phyloP scores from a whole-genome alignment of 1,140 invertebrate species.

The Meloidogyne exigua region DNA sequence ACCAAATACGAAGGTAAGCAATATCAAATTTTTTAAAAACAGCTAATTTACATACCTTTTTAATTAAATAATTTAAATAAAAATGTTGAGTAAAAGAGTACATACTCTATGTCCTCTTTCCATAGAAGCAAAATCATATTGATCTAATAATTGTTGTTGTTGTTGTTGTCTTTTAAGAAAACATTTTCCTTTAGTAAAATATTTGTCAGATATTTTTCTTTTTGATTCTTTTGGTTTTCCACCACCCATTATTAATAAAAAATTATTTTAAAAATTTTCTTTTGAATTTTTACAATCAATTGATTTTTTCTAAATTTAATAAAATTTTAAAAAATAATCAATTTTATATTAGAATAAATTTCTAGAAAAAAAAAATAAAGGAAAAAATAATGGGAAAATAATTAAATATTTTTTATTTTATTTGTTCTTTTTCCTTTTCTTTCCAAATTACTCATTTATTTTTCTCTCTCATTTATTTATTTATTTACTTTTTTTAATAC shows the following conservation, averaged over 20 bases:
- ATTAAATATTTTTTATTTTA: neutral
- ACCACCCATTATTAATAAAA: no score
- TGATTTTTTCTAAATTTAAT: neutral
- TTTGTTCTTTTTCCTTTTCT: neutral
- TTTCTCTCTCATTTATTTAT: neutral
- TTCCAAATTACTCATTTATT: conserved; percentile 4
- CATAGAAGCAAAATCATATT: conserved; percentile 14
- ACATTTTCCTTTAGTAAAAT: neutral
- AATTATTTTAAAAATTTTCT: neutral
- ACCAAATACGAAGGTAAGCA: conserved; percentile 48
- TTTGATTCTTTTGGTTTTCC: neutral
- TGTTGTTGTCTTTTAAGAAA: neutral
- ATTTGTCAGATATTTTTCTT: neutral
- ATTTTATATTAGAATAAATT: neutral
- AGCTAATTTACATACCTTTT: conserved; percentile 52
- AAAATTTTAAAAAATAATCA: neutral
- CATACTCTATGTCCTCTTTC: conserved; percentile 20
- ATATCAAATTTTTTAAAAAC: conserved; percentile 61
- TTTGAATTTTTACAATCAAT: neutral
- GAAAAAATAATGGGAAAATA: neutral
- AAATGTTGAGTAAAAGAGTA: no score
- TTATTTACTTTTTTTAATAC: neutral
- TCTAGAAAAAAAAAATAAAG: neutral
- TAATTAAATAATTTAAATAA: neutral
- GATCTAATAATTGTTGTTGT: neutral